Conservation (phyloP, 2,888 invertebrate genomes). For the Tineola bisselliella region DNA sequence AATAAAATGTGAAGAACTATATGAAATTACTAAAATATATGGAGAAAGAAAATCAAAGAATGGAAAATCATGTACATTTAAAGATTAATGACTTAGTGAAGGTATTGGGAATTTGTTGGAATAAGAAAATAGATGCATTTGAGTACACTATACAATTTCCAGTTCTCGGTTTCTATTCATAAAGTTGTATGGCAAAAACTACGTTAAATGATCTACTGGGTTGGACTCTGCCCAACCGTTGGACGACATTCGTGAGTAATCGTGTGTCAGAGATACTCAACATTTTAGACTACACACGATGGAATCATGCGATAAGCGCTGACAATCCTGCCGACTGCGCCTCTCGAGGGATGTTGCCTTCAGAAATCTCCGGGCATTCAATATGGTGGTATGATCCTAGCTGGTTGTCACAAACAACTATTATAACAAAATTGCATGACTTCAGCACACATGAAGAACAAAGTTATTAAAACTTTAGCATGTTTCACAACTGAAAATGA, state of each 20-base stretch:
- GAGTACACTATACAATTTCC: slow-evolving; percentile 18
- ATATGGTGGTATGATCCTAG: slow-evolving; percentile 19
- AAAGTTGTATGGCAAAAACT: slow-evolving; percentile 21
- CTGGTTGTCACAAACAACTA: not conserved
- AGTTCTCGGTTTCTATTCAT: slow-evolving; percentile 19
- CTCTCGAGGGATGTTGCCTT: slow-evolving; percentile 21
- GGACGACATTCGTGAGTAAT: slow-evolving; percentile 23
- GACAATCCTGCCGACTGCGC: slow-evolving; percentile 25
- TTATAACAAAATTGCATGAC: not conserved
- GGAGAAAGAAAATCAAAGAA: not conserved
- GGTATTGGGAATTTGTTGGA: slow-evolving; percentile 23
- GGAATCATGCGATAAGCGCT: slow-evolving; percentile 20
- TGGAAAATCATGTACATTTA: slow-evolving; percentile 13
- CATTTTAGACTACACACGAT: slow-evolving; percentile 15
- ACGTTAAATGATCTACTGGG: slow-evolving; percentile 23
- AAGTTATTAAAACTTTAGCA: not conserved
- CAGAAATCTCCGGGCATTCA: slow-evolving; percentile 14
- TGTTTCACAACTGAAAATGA: not conserved
- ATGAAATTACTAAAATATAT: slow-evolving; percentile 10
- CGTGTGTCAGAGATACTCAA: slow-evolving; percentile 21
- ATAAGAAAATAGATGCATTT: slow-evolving; percentile 19
- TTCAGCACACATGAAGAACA: not conserved
- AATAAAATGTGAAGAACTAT: slow-evolving; percentile 17
- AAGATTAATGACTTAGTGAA: slow-evolving; percentile 19
- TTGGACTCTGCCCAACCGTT: slow-evolving; percentile 23